phyloP scores from a whole-genome alignment of 2,888 invertebrate genomes.

The Lottia gigantea region DNA sequence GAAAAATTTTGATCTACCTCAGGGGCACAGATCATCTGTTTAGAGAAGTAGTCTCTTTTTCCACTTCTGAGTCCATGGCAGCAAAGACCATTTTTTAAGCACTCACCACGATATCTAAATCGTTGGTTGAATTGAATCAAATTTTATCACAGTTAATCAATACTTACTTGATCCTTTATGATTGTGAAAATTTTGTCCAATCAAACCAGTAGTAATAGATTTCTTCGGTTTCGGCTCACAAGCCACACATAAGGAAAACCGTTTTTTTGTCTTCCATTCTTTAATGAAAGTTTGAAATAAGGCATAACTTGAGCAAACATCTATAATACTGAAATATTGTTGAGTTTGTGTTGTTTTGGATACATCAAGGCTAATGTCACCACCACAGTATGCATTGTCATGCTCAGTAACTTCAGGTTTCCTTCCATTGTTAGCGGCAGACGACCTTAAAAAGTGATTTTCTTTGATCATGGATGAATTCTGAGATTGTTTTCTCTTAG shows the following conservation, averaged over 20 bases:
- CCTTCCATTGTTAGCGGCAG: not conserved
- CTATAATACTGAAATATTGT: conserved; percentile 62
- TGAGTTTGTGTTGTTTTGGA: conserved; percentile 29
- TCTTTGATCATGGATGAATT: not conserved
- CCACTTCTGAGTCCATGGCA: too few species aligned
- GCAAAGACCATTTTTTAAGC: too few species aligned
- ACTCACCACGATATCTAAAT: too few species aligned
- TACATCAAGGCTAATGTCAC: too few species aligned
- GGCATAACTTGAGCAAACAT: conserved; percentile 59
- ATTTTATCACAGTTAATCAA: too few species aligned
- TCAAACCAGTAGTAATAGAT: conserved; percentile 30
- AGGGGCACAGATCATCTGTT: too few species aligned
- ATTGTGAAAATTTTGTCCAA: conserved; percentile 57
- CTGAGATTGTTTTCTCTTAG: conserved; percentile 5
- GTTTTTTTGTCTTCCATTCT: conserved; percentile 59
- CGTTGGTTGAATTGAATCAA: too few species aligned
- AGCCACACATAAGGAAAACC: conserved; percentile 64
- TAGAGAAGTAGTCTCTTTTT: too few species aligned
- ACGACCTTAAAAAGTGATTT: not conserved
- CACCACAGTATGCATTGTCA: too few species aligned
- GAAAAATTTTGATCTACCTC: too few species aligned
- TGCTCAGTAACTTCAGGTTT: too few species aligned
- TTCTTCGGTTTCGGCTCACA: conserved; percentile 57
- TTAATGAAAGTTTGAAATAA: conserved; percentile 63
- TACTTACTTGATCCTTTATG: conserved; percentile 29